Evolutionary conservation across 2,888 invertebrate species (phyloP), one percentile per base, ranked within the genome.

Genomic region (Silvanus unidentatus): DNA sequence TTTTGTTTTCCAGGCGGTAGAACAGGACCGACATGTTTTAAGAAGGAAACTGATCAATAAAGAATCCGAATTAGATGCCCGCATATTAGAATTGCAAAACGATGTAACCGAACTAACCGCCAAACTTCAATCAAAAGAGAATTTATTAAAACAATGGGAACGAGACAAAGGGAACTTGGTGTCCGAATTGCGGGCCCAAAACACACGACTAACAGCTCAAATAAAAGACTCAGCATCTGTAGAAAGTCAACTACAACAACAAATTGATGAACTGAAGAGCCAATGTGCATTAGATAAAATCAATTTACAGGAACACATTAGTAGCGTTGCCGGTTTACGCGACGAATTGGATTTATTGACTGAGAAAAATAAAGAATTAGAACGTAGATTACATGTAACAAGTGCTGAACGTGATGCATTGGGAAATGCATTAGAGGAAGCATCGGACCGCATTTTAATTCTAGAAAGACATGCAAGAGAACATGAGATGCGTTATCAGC

Each of bases 21-120:
- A 95, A 73, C 95, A 96, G 73, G 95, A 96, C 73, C 86, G 93
- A 60, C 90, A 96, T 72, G 78, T 88, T 41, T 77, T 96, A 41
- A 79, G 90, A 48, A 79, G 94, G 50, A 88, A 88, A 62, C 75
- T 96, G 65, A 87, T 90, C 60, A 86, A 88, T 34, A 82, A 87
- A 34, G 86, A 90, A 68, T 86, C 88, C 22, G 95, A 96, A 71
- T 89, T 88, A 68, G 95, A 96, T 59, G 84, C 88, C 40, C 79
- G 88, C 53, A 80, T 92, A 37, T 73, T 88, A 59, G 96, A 96
- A 69, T 77, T 95, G 36, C 92, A 95, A 70, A 84, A 87, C 57
- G 96, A 96, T 74, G 80, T 95, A 65, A 78, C 81, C 51, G 84
- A 87, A 65, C 78, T 94, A 38, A 83, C 86, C 50, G 77, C 81